Conservation (phyloP, 2,888 invertebrate genomes). For the Sepioteuthis lessoniana region DNA sequence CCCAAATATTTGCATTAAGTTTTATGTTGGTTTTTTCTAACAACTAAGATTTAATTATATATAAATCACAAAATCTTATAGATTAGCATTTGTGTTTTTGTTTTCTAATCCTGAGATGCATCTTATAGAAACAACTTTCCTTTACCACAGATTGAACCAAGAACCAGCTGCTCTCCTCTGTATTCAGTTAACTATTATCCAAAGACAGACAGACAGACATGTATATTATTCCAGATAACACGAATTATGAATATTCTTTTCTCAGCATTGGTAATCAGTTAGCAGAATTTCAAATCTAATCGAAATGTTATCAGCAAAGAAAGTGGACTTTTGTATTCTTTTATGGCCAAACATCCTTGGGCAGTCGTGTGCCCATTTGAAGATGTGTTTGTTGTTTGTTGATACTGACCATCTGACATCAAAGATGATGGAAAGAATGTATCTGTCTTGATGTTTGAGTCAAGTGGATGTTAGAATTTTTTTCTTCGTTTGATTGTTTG, state of each 20-base stretch:
- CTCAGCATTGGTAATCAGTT: background rate
- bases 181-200: background rate
- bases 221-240: constrained; percentile 1
- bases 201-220: background rate
- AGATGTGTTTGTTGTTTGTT: background rate
- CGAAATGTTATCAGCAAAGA: background rate
- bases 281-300: constrained; percentile 8
- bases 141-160: background rate
- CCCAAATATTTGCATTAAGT: too few species aligned
- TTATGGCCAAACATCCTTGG: constrained; percentile 16
- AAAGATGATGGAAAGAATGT: background rate
- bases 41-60: too few species aligned
- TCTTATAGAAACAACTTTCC: background rate
- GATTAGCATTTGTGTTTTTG: too few species aligned
- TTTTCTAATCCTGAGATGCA: too few species aligned
- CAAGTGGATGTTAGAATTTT: background rate
- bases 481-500: background rate
- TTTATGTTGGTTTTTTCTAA: too few species aligned
- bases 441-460: constrained; percentile 33
- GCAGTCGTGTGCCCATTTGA: background rate
- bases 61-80: too few species aligned
- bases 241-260: background rate
- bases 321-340: background rate
- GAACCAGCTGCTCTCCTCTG: background rate
- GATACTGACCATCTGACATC: background rate